These are phyloP conservation scores for Conopomorpha cramerella DNA, from an alignment of 1,140 invertebrate genomes.

Conservation along the genomic window DNA sequence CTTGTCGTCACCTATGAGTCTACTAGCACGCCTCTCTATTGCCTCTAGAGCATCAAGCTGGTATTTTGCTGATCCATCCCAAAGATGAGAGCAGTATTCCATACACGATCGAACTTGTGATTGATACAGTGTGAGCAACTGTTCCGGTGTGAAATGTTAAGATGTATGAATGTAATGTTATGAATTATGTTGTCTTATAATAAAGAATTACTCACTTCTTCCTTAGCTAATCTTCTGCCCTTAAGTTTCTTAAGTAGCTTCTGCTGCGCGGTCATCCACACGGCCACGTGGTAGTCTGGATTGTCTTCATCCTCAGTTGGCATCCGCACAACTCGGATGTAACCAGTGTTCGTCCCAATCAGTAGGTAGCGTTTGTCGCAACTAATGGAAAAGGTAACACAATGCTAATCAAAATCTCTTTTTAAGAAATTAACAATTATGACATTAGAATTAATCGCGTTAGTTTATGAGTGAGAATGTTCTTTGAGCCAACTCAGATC, in stretches of 20 bases:
- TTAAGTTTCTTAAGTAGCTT: slow-evolving; percentile 42
- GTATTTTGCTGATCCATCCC: no score
- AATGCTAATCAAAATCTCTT: no score
- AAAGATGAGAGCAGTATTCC: no score
- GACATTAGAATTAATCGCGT: no score
- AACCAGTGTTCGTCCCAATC: slow-evolving; percentile 71
- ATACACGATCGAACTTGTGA: no score
- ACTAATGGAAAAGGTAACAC: slow-evolving; percentile 12
- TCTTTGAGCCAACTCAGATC: no score
- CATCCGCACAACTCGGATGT: slow-evolving; percentile 66
- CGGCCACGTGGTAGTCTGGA: slow-evolving; percentile 20
- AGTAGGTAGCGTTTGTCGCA: slow-evolving; percentile 59
- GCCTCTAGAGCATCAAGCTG: no score
- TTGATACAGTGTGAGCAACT: no score
- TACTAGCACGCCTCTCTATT: no score
- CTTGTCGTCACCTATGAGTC: no score
- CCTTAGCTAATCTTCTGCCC: slow-evolving; percentile 40
- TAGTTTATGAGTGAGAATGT: no score
- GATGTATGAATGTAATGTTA: not conserved
- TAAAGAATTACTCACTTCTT: slow-evolving; percentile 23
- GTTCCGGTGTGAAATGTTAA: not conserved
- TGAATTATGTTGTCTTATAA: not conserved
- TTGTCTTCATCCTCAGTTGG: slow-evolving; percentile 35
- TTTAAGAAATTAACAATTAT: no score
- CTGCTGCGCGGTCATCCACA: slow-evolving; percentile 26